Evolutionary conservation across 2,888 invertebrate genomes (phyloP).

Genomic region (Xestia c-nigrum): DNA sequence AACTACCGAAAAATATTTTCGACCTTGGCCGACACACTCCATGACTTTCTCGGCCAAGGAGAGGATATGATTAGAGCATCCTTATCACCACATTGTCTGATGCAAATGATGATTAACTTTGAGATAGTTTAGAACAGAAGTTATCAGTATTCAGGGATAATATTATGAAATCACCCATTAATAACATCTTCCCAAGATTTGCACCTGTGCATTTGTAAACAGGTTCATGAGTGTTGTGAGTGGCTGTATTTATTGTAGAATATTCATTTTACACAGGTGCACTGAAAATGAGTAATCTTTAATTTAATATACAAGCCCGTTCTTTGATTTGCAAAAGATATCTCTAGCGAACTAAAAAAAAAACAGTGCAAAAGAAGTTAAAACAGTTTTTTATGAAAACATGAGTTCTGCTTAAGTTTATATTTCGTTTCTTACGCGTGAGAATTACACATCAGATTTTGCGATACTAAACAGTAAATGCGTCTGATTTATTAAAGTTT

Average conservation of each 20-base stretch:
- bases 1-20: slow-evolving; percentile 37
- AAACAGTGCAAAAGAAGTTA: neutral
- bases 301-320: neutral
- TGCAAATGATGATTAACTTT: slow-evolving; percentile 9
- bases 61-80: slow-evolving; percentile 9
- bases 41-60: slow-evolving; percentile 53
- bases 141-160: neutral
- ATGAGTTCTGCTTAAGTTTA: neutral
- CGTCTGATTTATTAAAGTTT: neutral
- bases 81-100: slow-evolving; percentile 27
- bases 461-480: neutral
- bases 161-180: slow-evolving; percentile 14
- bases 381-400: neutral
- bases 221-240: neutral
- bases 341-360: neutral
- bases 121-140: slow-evolving; percentile 15
- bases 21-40: slow-evolving; percentile 52
- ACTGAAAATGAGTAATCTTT: neutral
- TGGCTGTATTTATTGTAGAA: neutral
- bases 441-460: neutral
- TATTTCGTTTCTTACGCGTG: neutral
- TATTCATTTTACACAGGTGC: neutral
- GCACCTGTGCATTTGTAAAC: neutral
- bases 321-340: too few species aligned
- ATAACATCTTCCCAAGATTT: slow-evolving; percentile 1